Evolutionary conservation across 37 sponge, comb jelly and placozoan genomes (phyloP).

Genomic region (Crambe crambe): DNA sequence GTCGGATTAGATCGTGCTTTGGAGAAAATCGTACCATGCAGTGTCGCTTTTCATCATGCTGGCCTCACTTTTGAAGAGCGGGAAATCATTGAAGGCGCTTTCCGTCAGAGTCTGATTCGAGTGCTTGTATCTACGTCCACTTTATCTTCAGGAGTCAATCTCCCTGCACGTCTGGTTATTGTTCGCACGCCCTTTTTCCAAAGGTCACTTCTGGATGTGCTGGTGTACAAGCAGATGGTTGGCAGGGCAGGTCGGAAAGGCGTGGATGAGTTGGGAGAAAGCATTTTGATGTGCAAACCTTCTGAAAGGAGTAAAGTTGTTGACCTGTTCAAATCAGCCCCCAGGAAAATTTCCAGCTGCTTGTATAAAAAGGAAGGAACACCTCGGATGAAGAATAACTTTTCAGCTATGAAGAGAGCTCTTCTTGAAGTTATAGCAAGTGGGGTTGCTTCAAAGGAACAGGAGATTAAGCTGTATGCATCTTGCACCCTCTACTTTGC

Average conservation of each 20-base stretch:
- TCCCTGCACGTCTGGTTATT: constrained; percentile 95
- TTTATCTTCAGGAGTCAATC: constrained; percentile 97
- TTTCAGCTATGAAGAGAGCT: constrained; percentile 87
- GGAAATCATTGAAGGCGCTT: constrained; percentile 92
- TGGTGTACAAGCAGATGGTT: constrained; percentile 95
- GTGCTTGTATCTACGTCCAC: constrained; percentile 95
- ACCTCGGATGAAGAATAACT: background rate
- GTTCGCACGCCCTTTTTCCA: constrained; percentile 91
- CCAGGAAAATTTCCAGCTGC: constrained; percentile 87
- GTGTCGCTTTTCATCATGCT: constrained; percentile 98
- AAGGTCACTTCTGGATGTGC: constrained; percentile 68
- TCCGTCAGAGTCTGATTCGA: constrained; percentile 65
- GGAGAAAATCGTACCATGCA: constrained; percentile 59
- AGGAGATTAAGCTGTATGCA: constrained; percentile 63
- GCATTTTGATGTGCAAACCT: constrained; percentile 91
- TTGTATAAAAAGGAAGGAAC: constrained; percentile 12
- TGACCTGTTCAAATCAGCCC: constrained; percentile 64
- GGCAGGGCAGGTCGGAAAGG: constrained; percentile 99
- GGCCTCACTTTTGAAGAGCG: constrained; percentile 98
- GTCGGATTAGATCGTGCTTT: constrained; percentile 89
- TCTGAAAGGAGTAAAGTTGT: constrained; percentile 71
- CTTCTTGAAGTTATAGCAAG: constrained; percentile 91
- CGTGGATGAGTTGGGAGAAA: constrained; percentile 90
- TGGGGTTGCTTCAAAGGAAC: constrained; percentile 57
- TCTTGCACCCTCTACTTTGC: constrained; percentile 89